Evolutionary conservation across 2,113 vertebrate genomes (phyloP).

Genomic region (Chionomys nivalis): DNA sequence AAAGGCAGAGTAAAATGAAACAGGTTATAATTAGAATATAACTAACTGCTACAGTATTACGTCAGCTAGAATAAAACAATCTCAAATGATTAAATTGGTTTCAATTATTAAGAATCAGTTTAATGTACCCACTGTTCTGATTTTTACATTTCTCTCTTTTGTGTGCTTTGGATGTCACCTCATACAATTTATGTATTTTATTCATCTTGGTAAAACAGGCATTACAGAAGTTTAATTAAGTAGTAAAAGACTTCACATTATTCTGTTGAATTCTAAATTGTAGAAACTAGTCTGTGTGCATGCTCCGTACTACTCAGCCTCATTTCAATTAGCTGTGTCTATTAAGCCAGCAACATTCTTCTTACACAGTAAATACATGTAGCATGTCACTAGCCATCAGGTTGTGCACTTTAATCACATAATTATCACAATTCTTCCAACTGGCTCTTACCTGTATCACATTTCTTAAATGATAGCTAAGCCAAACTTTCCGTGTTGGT

Average conservation of each 20-base stretch:
- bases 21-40: constrained; percentile 94
- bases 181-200: constrained; percentile 90
- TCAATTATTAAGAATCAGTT: constrained; percentile 93
- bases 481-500: background rate
- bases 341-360: constrained; percentile 80
- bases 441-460: constrained; percentile 24
- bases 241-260: constrained; percentile 91
- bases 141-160: constrained; percentile 90
- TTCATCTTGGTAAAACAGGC: constrained; percentile 91
- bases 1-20: constrained; percentile 93
- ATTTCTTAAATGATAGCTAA: background rate
- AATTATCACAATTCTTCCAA: constrained; percentile 66
- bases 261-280: constrained; percentile 89
- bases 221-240: constrained; percentile 93
- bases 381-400: constrained; percentile 63
- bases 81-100: constrained; percentile 91
- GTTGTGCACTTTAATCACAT: constrained; percentile 70
- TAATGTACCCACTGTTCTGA: constrained; percentile 90
- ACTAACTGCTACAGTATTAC: constrained; percentile 91
- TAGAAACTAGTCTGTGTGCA: constrained; percentile 86
- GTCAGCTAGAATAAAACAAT: constrained; percentile 93
- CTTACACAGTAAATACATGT: constrained; percentile 79
- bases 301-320: constrained; percentile 83
- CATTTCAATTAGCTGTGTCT: constrained; percentile 87
- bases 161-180: constrained; percentile 90